A percentile compares a stretch with the other conserved stretches of the same genome.
Conservation (phyloP, 2,113 vertebrate species). For the Henicopernis longicauda region DNA sequence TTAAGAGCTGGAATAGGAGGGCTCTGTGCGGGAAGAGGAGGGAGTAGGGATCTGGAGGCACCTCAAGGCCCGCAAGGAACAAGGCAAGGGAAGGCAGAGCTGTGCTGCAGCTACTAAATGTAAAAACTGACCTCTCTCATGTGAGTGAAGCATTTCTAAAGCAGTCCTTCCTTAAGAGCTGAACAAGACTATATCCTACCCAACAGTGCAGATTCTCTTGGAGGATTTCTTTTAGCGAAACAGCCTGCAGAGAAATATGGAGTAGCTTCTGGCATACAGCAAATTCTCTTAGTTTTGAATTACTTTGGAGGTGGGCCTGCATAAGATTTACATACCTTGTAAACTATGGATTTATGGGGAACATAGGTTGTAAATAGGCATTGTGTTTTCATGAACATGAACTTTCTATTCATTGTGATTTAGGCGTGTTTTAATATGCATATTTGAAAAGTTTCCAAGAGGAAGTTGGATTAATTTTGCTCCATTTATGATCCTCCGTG, state of each 20-base stretch:
- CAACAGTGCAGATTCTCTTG: not conserved
- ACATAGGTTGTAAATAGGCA: not conserved
- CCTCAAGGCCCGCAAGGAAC: not conserved
- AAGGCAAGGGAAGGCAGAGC: not conserved
- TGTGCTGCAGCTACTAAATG: not conserved
- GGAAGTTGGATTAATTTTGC: slow-evolving; percentile 9
- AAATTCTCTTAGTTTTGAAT: not conserved
- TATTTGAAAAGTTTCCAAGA: not conserved
- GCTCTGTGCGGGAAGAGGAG: not conserved
- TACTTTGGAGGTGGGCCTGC: not conserved
- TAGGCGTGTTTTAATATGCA: not conserved
- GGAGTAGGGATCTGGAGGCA: no score
- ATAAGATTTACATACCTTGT: not conserved
- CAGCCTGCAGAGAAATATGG: fast-evolving
- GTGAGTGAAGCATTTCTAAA: not conserved
- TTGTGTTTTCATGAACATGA: not conserved
- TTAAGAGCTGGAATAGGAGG: not conserved
- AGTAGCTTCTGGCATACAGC: not conserved
- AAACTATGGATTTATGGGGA: not conserved
- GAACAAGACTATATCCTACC: not conserved
- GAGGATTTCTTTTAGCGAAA: not conserved
- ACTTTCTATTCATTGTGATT: not conserved
- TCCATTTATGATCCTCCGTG: not conserved
- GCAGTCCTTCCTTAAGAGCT: not conserved
- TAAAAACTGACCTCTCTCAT: not conserved